phyloP scores from a whole-genome alignment of 2,797 vertebrate species.

The Hylomyscus alleni region DNA sequence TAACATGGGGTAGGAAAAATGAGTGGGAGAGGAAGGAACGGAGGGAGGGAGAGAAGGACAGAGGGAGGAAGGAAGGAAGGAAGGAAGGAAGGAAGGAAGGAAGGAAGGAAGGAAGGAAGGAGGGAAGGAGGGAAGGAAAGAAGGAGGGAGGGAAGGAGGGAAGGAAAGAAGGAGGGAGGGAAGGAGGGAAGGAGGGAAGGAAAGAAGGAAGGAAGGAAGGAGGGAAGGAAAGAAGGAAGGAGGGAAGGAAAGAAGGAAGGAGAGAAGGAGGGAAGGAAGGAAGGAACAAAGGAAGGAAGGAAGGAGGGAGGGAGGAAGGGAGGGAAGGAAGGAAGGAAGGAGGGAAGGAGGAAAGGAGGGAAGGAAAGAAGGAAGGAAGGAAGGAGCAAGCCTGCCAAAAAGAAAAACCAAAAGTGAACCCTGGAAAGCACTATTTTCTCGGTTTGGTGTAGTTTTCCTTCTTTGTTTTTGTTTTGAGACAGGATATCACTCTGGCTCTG shows the following conservation, averaged over 20 bases:
- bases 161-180: neutral
- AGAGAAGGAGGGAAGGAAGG: neutral
- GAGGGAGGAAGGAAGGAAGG: neutral
- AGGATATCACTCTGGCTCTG: neutral
- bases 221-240: neutral
- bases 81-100: neutral
- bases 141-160: neutral
- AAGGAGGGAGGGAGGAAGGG: neutral
- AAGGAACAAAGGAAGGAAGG: neutral
- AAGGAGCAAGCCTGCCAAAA: neutral
- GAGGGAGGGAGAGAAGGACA: neutral
- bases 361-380: too few relatives aligned
- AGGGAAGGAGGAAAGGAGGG: neutral
- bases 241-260: neutral
- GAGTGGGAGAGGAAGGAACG: neutral
- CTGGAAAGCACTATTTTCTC: neutral
- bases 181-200: neutral
- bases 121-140: neutral
- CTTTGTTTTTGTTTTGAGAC: neutral
- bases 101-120: neutral
- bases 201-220: too few relatives aligned
- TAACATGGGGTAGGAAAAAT: neutral
- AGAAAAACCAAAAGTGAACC: conserved; percentile 30
- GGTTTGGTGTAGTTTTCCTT: neutral
- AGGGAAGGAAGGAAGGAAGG: neutral